Evolutionary conservation across 1,140 invertebrate species (phyloP), one percentile per base, ranked within the genome.

Genomic region (Aphidius gifuensis): DNA sequence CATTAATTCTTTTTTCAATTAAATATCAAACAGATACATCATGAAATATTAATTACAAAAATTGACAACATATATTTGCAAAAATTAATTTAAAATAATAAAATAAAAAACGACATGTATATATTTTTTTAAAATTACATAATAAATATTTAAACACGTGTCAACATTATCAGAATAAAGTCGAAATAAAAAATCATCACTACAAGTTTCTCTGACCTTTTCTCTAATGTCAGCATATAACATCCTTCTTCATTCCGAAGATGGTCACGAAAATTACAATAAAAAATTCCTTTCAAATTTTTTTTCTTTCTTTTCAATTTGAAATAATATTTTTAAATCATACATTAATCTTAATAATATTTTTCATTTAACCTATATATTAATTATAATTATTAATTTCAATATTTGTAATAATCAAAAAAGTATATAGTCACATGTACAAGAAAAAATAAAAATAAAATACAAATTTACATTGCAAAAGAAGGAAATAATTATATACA

Each of bases 401-500:
- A 7, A 44, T 7, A 43, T 42, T 42, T 16, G 16, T 55, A 42
- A 23, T 63, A 23, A 40, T 9, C 32, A 39, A 7, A 44, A 58
- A 59, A 54, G 11, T 59, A 55, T 16, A 16, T 16, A 16, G 16
- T 39, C 9, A 51, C 46, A 55, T 5, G 55, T 6, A 16, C 16
- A 16, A 16, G 16, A 16, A 16, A 16, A 16, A 16, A 16, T 0
- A 16, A 16, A 16, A 16, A 16, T 16, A 55, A 23, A 47, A 51
- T 58, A 62, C 47, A 39, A 48, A 61, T 16, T 44, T n/a, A 38
- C 9, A 53, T 73, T 72, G 64, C 68, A 61, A 73, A 71, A 73
- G 59, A 50, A 67, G 71, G 71, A 73, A 73, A 71, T 65, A 68
- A 72, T 73, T 73, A 73, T 68, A 16, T 16, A 16, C 16, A 16